Conservation (phyloP, 1,140 invertebrate species). For the Gonioctena quinquepunctata region DNA sequence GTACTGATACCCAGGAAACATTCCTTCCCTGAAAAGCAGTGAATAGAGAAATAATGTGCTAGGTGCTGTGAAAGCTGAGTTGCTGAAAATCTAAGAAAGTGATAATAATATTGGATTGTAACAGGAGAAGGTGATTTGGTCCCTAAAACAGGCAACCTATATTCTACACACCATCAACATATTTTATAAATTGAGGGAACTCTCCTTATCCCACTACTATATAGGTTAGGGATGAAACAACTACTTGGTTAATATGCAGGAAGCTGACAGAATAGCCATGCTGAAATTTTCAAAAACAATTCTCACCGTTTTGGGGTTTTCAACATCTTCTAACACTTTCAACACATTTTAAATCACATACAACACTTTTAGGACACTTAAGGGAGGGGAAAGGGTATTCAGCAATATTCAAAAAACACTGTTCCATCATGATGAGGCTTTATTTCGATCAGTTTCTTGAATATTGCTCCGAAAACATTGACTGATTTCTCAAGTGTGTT, state of each 20-base stretch:
- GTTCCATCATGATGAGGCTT: neutral
- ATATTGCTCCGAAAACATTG: conserved; percentile 28
- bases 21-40: too few relatives aligned
- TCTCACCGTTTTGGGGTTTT: conserved; percentile 42
- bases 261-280: conserved; percentile 28
- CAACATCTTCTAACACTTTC: conserved; percentile 21
- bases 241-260: conserved; percentile 35
- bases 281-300: conserved; percentile 27
- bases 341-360: conserved; percentile 7
- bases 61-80: conserved; percentile 6
- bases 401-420: conserved; percentile 35
- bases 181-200: conserved; percentile 51
- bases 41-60: neutral
- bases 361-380: conserved; percentile 13
- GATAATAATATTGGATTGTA: conserved; percentile 26
- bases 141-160: neutral
- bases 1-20: too few relatives aligned
- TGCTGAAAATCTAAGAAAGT: conserved; percentile 35
- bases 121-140: conserved; percentile 63
- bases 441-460: conserved; percentile 13
- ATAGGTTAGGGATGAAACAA: conserved; percentile 44
- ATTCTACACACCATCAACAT: neutral
- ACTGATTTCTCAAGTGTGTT: conserved; percentile 20
- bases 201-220: conserved; percentile 69
- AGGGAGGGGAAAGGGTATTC: conserved; percentile 9